A percentile compares a stretch with the other conserved stretches of the same genome.
phyloP scores from a whole-genome alignment of 2,888 invertebrate genomes.

The Drosophila peninsularis region DNA sequence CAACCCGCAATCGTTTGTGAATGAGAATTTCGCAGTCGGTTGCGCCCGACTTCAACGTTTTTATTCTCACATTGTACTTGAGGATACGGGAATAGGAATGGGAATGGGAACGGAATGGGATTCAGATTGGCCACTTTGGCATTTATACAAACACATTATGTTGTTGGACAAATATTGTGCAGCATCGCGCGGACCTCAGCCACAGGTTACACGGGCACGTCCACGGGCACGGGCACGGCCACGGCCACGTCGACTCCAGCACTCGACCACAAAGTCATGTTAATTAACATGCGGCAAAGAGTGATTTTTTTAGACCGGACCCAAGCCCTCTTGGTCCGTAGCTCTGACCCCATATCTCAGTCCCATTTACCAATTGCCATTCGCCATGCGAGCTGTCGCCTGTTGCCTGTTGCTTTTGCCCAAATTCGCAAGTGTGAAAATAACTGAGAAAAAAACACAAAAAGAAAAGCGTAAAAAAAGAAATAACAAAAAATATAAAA shows the following conservation, averaged over 20 bases:
- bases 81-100: slow-evolving; percentile 1
- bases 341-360: neutral
- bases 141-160: slow-evolving; percentile 75
- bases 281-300: slow-evolving; percentile 76
- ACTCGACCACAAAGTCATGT: slow-evolving; percentile 79
- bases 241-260: slow-evolving; percentile 11
- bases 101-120: slow-evolving; percentile 14
- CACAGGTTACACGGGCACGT: slow-evolving; percentile 11
- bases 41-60: slow-evolving; percentile 28
- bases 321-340: neutral
- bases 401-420: slow-evolving; percentile 47
- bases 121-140: slow-evolving; percentile 43
- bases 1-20: no score
- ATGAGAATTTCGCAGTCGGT: no score
- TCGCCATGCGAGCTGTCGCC: neutral
- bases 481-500: neutral
- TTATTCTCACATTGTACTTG: slow-evolving; percentile 44
- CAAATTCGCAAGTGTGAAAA: slow-evolving; percentile 43
- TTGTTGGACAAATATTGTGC: slow-evolving; percentile 68
- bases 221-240: slow-evolving; percentile 15
- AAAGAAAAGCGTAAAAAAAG: slow-evolving; percentile 4
- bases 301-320: slow-evolving; percentile 33
- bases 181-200: slow-evolving; percentile 22
- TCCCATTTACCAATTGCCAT: slow-evolving; percentile 1
- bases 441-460: slow-evolving; percentile 5